Conservation (phyloP, 2,113 vertebrate genomes). For the Hippocampus zosterae region DNA sequence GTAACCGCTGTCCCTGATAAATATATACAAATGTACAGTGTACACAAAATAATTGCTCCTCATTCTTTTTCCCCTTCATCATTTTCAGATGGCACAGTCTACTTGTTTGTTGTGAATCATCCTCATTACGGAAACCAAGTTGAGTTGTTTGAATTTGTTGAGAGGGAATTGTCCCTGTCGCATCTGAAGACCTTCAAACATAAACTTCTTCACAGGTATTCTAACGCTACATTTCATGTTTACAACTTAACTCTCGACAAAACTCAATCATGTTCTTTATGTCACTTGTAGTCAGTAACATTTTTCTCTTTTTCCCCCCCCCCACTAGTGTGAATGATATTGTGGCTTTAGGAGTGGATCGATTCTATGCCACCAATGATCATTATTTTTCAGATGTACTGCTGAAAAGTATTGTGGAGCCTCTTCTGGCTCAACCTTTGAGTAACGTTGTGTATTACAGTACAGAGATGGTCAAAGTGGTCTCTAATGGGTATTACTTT, state of each 20-base stretch:
- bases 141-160: constrained; percentile 82
- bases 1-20: too few species aligned
- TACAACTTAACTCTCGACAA: background rate
- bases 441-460: constrained; percentile 83
- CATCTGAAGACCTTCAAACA: constrained; percentile 82
- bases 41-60: too few species aligned
- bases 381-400: constrained; percentile 64
- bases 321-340: constrained; percentile 82
- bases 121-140: constrained; percentile 77
- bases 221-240: background rate
- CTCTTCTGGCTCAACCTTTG: constrained; percentile 68
- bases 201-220: constrained; percentile 78
- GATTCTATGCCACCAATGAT: constrained; percentile 89
- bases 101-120: constrained; percentile 89
- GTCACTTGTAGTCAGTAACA: background rate
- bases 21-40: too few species aligned
- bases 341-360: constrained; percentile 79
- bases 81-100: constrained; percentile 74
- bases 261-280: background rate
- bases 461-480: constrained; percentile 78
- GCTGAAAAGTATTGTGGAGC: constrained; percentile 51
- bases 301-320: constrained; percentile 4
- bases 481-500: constrained; percentile 70
- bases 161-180: constrained; percentile 72
- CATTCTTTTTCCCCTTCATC: background rate